Conservation (phyloP, 2,113 vertebrate genomes). For the Odontophorus gujanensis region DNA sequence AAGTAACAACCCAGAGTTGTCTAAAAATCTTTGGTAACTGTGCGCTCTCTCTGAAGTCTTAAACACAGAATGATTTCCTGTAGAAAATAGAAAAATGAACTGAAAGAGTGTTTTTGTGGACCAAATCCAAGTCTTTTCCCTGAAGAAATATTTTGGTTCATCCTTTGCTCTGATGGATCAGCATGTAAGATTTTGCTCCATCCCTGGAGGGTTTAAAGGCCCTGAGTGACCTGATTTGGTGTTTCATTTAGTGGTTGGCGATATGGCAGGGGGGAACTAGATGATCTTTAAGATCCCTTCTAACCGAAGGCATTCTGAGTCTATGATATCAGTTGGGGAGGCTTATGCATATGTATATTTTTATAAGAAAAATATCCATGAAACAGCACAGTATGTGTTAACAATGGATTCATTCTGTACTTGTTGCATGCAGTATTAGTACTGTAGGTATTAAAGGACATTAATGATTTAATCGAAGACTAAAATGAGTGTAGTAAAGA, state of each 20-base stretch:
- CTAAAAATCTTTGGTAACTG: background rate
- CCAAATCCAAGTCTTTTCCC: background rate
- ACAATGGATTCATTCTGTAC: background rate
- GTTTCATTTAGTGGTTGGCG: background rate
- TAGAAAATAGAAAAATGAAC: background rate
- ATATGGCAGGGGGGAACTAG: background rate
- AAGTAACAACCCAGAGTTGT: background rate
- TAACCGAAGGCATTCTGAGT: background rate
- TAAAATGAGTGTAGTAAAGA: background rate
- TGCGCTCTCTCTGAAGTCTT: background rate
- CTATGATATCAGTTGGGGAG: background rate
- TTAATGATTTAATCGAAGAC: conserved; percentile 2
- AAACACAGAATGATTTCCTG: background rate
- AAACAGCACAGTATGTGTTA: background rate
- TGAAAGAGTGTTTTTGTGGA: background rate
- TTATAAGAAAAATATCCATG: background rate
- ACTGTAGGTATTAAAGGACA: conserved; percentile 10
- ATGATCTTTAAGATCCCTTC: background rate
- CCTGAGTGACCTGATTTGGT: background rate
- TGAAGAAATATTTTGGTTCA: background rate
- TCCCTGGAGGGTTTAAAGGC: no score
- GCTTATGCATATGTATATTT: background rate
- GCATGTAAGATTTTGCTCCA: background rate
- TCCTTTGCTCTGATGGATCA: background rate
- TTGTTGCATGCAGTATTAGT: background rate